Base-by-base conservation (phyloP, 2,797 vertebrate genomes). In the Neomorphus geoffroyi region DNA sequence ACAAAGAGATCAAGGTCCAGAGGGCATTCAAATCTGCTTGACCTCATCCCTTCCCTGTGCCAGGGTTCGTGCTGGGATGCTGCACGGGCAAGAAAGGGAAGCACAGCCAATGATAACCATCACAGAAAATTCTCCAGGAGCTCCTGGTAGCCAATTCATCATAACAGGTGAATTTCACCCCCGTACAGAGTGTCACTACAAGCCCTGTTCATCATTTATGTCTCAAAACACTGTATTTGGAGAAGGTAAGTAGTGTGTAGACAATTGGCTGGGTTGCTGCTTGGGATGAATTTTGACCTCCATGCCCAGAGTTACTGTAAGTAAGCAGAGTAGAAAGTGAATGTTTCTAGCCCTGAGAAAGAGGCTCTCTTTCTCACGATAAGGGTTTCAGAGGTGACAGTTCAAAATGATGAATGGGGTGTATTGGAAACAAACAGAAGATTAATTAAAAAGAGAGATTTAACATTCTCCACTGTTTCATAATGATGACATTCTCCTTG, bases 391-490 rank as follows among this genome's bases (percentile, higher is more conserved):
- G 32, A 82, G 64, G 79, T 89, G 86, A 43, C 87, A 73, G 80
- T 12, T 88, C 6, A 18, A 72, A 72, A 67, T 86, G 82, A 86
- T 28, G 66, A 93, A 72, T 0, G 0, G 37, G 18, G n/a, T 2
- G 1, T 70, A 23, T 33, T 5, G 32, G 30, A 41, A 78, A 58
- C 53, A 78, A 78, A 21, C 80, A 1, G 1, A 57, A 94, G 77
- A 91, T 90, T 95, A 94, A 92, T 94, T 94, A 95, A 92, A 86
- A 84, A 92, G 18, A 64, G 41, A 74, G 84, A 33, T 46, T 64
- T 77, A 75, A 80, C 39, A 53, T 86, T 74, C 53, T 33, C 22
- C 39, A 19, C 75, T 88, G 18, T 90, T 94, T 96, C 82, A 87
- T 77, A 78, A 67, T 27, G 48, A 48, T 91, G 86, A 67, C 64